A percentile compares a stretch with the other conserved stretches of the same genome.
Conservation (phyloP, 2,113 vertebrate genomes). For the Vombatus ursinus region DNA sequence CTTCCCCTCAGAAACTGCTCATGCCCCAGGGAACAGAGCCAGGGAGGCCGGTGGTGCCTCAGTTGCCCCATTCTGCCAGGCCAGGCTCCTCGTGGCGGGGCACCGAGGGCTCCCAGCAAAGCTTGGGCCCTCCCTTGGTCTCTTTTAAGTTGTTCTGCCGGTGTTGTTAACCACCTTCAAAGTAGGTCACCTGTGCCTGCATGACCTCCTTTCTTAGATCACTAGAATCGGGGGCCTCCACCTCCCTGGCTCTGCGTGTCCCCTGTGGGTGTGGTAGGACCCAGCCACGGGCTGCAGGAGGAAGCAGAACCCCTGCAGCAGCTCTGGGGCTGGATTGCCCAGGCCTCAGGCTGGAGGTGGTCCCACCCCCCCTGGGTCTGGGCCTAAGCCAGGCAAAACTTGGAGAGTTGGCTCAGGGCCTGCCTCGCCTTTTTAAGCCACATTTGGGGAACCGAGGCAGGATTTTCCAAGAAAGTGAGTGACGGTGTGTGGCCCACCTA, state of each 20-base stretch:
- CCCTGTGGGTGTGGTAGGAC: not conserved
- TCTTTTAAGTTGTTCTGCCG: slow-evolving; percentile 65
- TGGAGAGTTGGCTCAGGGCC: not conserved
- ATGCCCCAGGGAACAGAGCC: not conserved
- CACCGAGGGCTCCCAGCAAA: not conserved
- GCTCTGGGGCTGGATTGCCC: not conserved
- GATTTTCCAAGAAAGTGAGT: not conserved
- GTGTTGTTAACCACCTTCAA: slow-evolving; percentile 53
- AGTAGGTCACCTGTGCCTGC: slow-evolving; percentile 74
- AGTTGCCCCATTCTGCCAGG: not conserved
- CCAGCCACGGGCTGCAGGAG: too few species aligned
- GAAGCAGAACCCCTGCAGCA: too few species aligned
- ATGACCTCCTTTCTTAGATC: slow-evolving; percentile 60
- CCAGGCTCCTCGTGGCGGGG: not conserved
- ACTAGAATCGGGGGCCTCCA: slow-evolving; percentile 50
- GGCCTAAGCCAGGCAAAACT: not conserved
- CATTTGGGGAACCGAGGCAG: not conserved
- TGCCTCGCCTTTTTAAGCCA: not conserved
- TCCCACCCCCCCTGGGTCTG: not conserved
- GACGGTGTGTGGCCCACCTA: not conserved
- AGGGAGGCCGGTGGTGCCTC: accelerated
- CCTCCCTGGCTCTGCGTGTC: slow-evolving; percentile 7
- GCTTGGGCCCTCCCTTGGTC: slow-evolving; percentile 20
- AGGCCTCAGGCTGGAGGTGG: not conserved
- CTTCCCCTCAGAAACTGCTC: not conserved